phyloP scores from a whole-genome alignment of 2,888 invertebrate genomes.

The Nezara viridula region DNA sequence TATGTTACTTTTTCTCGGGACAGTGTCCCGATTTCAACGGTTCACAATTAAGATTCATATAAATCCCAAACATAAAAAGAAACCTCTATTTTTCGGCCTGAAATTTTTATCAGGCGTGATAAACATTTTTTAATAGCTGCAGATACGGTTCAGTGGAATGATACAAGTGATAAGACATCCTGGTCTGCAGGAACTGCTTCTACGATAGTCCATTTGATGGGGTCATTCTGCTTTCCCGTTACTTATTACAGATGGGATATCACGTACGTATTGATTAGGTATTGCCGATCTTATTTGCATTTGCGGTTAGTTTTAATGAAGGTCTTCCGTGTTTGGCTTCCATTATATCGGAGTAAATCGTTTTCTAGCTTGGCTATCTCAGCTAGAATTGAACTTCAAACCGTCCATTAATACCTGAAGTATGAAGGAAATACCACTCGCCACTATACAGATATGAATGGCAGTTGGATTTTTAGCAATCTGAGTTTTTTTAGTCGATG shows the following conservation, averaged over 20 bases:
- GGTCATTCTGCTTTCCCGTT: slow-evolving; percentile 8
- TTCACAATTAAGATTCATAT: background rate
- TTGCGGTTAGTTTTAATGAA: background rate
- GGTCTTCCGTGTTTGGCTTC: background rate
- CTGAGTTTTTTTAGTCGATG: too few species aligned
- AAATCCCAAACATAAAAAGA: background rate
- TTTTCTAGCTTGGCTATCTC: background rate
- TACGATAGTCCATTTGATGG: background rate
- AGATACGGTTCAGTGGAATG: slow-evolving; percentile 12
- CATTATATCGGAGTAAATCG: background rate
- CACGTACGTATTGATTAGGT: background rate
- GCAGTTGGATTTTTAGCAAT: too few species aligned
- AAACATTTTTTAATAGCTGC: background rate
- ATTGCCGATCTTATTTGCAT: background rate
- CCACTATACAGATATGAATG: too few species aligned
- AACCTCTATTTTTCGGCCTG: background rate
- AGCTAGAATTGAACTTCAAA: background rate
- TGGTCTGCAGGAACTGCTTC: slow-evolving; percentile 1
- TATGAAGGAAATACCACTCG: background rate
- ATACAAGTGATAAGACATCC: background rate
- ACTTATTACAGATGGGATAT: background rate
- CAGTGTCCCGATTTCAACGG: too few species aligned
- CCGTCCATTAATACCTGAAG: background rate
- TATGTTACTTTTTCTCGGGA: too few species aligned
- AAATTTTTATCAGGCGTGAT: background rate